Evolutionary conservation across 2,888 invertebrate species (phyloP).

Genomic region (Eurytoma adleriae): DNA sequence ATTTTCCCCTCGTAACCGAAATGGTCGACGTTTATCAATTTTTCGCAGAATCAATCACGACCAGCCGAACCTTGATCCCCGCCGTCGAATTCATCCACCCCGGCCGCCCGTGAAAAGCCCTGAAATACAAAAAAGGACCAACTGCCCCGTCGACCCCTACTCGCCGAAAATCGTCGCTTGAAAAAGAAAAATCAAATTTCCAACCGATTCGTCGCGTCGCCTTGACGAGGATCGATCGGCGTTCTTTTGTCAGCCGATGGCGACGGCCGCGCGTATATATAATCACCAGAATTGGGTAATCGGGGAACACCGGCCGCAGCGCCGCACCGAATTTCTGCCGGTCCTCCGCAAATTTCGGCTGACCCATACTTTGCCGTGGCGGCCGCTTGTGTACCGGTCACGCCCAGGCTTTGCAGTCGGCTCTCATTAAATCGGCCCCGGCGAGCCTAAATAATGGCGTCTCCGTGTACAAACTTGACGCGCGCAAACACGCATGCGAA

Average conservation of each 20-base stretch:
- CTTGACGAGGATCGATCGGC: no score
- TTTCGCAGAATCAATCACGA: slow-evolving; percentile 11
- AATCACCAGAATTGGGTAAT: slow-evolving; percentile 47
- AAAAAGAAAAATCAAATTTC: slow-evolving; percentile 4
- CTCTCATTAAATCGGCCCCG: slow-evolving; percentile 39
- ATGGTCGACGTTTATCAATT: neutral
- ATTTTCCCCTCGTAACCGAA: neutral
- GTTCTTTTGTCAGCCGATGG: slow-evolving; percentile 25
- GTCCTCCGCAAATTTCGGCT: slow-evolving; percentile 38
- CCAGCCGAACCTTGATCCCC: neutral
- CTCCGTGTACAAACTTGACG: slow-evolving; percentile 44
- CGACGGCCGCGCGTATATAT: neutral
- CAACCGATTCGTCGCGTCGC: neutral
- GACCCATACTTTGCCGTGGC: slow-evolving; percentile 21
- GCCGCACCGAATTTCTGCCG: slow-evolving; percentile 32
- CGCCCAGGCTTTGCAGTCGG: slow-evolving; percentile 20
- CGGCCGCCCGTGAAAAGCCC: neutral
- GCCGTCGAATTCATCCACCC: neutral
- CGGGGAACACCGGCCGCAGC: neutral
- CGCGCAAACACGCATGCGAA: slow-evolving; percentile 38
- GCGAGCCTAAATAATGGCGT: slow-evolving; percentile 38
- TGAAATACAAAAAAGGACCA: neutral
- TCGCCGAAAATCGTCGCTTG: no score
- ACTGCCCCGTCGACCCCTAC: neutral
- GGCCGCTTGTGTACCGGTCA: neutral